A percentile compares a stretch with the other conserved stretches of the same genome.
phyloP scores from a whole-genome alignment of 30 jellyfish, hydroid and myxozoan genomes.

The Chrysaora quinquecirrha region DNA sequence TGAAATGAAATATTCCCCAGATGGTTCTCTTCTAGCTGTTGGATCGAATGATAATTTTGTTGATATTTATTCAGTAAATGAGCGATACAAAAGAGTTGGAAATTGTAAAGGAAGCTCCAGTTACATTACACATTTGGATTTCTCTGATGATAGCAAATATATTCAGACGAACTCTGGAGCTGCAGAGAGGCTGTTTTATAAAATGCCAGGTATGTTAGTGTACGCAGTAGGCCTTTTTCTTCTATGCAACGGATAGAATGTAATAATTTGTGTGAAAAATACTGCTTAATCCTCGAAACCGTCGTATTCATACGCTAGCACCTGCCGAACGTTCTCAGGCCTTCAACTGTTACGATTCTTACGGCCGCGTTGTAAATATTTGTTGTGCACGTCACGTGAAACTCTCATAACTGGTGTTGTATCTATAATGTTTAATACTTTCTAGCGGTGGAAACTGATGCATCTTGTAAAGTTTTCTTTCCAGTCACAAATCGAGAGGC shows the following conservation, averaged over 20 bases:
- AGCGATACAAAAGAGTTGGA: conserved; percentile 92
- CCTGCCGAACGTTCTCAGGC: no score
- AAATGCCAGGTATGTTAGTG: conserved; percentile 80
- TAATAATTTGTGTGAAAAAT: no score
- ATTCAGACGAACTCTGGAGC: conserved; percentile 97
- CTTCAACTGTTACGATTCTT: no score
- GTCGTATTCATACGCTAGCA: no score
- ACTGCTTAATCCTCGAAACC: no score
- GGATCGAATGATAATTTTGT: conserved; percentile 94
- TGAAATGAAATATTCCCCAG: conserved; percentile 95
- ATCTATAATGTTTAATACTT: no score
- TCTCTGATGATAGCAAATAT: conserved; percentile 94
- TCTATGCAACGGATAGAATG: not conserved
- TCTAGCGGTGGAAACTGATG: no score
- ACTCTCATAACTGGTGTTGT: no score
- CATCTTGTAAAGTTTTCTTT: no score
- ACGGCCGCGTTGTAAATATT: no score
- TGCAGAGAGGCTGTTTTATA: conserved; percentile 88
- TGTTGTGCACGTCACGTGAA: no score
- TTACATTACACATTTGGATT: conserved; percentile 92
- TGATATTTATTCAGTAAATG: conserved; percentile 91
- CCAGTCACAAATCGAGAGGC: no score
- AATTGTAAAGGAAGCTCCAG: conserved; percentile 97
- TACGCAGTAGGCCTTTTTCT: not conserved
- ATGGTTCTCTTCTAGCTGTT: conserved; percentile 90